phyloP scores from a whole-genome alignment of 2,113 vertebrate species.

The Manacus vitellinus region DNA sequence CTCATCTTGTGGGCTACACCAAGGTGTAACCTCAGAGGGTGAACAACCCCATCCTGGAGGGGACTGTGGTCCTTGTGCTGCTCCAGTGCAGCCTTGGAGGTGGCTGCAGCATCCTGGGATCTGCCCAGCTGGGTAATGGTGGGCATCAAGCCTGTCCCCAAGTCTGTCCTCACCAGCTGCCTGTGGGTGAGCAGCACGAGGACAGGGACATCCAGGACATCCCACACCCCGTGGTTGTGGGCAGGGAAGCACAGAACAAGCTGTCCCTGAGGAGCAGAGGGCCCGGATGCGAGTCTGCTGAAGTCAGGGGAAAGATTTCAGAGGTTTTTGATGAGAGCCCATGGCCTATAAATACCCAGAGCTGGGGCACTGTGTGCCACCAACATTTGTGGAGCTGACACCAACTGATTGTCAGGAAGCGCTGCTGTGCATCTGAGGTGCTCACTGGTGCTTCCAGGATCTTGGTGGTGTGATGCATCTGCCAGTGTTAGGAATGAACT shows the following conservation, averaged over 20 bases:
- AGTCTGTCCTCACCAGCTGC: neutral
- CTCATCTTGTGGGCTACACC: accelerated
- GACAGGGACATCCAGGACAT: neutral
- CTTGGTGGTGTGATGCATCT: neutral
- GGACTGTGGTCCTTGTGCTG: neutral
- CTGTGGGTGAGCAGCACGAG: accelerated
- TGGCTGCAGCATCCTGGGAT: neutral
- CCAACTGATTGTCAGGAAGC: neutral
- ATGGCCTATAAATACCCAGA: neutral
- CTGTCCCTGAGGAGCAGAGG: neutral
- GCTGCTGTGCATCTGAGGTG: neutral
- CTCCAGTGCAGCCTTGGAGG: neutral
- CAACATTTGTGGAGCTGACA: neutral
- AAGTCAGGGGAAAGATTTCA: neutral
- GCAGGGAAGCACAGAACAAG: neutral
- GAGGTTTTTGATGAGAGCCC: neutral
- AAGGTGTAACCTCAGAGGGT: neutral
- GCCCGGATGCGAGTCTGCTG: neutral
- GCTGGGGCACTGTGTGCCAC: neutral
- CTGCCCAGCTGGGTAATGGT: neutral
- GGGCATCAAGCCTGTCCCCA: accelerated
- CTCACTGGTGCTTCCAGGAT: neutral
- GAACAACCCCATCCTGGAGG: neutral
- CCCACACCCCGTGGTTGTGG: accelerated
- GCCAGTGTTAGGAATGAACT: neutral